Evolutionary conservation across 1,140 invertebrate genomes (phyloP).

Genomic region (Hylaeus anthracinus): DNA sequence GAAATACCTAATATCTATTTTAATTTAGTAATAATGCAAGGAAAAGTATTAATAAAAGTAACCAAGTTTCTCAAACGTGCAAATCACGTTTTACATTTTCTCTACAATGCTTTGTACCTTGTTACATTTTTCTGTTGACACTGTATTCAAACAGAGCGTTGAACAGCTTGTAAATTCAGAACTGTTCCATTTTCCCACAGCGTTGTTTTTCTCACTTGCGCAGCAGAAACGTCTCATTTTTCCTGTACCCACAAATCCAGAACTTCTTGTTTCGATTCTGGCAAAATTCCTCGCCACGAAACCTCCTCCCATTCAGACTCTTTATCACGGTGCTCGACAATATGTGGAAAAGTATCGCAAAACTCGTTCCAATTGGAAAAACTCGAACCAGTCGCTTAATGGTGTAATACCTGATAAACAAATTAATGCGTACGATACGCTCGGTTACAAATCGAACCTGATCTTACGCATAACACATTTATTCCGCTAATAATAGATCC

Average conservation of each 20-base stretch:
- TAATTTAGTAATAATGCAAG: too few relatives aligned
- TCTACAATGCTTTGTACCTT: too few relatives aligned
- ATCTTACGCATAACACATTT: conserved; percentile 16
- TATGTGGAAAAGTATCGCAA: background rate
- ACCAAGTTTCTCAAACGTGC: too few relatives aligned
- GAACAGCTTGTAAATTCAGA: background rate
- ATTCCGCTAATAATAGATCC: conserved; percentile 19
- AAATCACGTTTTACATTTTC: too few relatives aligned
- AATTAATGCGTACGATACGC: conserved; percentile 30
- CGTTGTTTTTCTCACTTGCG: background rate
- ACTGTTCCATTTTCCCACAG: background rate
- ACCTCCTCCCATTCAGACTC: background rate
- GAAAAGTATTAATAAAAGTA: too few relatives aligned
- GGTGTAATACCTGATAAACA: conserved; percentile 4
- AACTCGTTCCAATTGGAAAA: conserved; percentile 30
- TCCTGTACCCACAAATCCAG: background rate
- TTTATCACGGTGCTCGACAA: conserved; percentile 8
- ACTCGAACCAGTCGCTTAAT: conserved; percentile 14
- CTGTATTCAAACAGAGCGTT: background rate
- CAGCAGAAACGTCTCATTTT: background rate
- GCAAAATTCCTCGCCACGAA: background rate
- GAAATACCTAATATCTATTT: too few relatives aligned
- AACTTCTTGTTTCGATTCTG: background rate
- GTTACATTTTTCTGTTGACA: background rate
- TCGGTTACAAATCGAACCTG: conserved; percentile 21